Conservation (phyloP, 2,888 invertebrate species). For the Aspidiotus rigidus region DNA sequence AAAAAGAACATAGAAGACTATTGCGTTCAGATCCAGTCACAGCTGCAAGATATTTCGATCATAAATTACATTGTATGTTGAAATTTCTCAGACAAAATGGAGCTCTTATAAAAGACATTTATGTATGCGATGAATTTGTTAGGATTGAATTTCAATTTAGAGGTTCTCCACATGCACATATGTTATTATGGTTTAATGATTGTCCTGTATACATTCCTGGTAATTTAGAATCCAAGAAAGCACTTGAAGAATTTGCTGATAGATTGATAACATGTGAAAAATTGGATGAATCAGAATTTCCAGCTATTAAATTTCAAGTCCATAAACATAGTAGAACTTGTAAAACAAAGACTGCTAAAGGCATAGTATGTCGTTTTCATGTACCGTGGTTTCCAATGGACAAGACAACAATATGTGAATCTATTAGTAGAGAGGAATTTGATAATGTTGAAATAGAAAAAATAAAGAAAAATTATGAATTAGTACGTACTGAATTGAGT, state of each 20-base stretch:
- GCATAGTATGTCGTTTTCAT: not conserved
- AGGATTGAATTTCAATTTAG: too few species aligned
- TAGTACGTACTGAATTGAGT: not conserved
- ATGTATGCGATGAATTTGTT: too few species aligned
- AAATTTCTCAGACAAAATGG: constrained; percentile 24
- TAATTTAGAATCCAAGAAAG: constrained; percentile 13
- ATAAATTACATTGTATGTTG: constrained; percentile 29
- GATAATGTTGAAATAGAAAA: constrained; percentile 2
- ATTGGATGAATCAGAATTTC: too few species aligned
- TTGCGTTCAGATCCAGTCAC: constrained; percentile 38
- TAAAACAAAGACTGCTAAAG: not conserved
- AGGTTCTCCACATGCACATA: constrained; percentile 35
- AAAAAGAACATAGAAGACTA: too few species aligned
- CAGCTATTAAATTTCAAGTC: not conserved
- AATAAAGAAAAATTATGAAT: not conserved
- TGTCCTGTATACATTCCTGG: constrained; percentile 31
- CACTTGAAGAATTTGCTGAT: constrained; percentile 12
- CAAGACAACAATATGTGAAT: not conserved
- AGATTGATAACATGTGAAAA: constrained; percentile 12
- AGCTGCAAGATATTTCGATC: constrained; percentile 37
- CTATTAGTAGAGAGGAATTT: not conserved
- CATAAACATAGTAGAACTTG: not conserved
- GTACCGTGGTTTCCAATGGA: constrained; percentile 5
- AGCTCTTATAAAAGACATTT: constrained; percentile 31
- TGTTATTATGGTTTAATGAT: constrained; percentile 35